A percentile compares a stretch with the other conserved stretches of the same genome.
phyloP scores from a whole-genome alignment of 1,140 invertebrate genomes.

The Andrena cerasifolii region DNA sequence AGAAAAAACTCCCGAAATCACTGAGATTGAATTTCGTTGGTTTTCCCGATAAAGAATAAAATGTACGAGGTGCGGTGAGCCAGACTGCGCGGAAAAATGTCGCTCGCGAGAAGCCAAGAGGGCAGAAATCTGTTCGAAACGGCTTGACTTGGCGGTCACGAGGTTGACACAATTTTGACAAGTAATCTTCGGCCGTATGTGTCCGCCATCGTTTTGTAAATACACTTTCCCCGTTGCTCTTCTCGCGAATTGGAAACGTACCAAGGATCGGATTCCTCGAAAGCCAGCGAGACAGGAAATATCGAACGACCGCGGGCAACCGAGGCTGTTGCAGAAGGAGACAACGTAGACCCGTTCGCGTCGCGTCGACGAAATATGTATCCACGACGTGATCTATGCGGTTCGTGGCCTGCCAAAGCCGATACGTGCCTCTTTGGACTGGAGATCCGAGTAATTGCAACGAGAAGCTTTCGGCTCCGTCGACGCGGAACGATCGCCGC shows the following conservation, averaged over 20 bases:
- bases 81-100: background rate
- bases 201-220: constrained; percentile 40
- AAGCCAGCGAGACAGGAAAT: background rate
- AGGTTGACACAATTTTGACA: constrained; percentile 72
- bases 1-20: background rate
- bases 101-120: too few species aligned
- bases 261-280: background rate
- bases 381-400: constrained; percentile 10
- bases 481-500: background rate
- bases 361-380: background rate
- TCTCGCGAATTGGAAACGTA: background rate
- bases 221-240: constrained; percentile 39
- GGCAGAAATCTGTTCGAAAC: constrained; percentile 1
- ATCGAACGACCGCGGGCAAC: background rate
- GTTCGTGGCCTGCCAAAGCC: constrained; percentile 20
- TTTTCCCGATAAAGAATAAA: background rate
- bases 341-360: background rate
- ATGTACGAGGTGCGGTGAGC: background rate
- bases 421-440: constrained; percentile 8
- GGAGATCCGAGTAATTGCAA: background rate
- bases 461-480: background rate
- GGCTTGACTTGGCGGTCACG: constrained; percentile 46
- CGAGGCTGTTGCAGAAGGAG: background rate
- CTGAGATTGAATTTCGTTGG: background rate
- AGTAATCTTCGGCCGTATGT: constrained; percentile 45